A percentile compares a stretch with the other conserved stretches of the same genome.
These are phyloP conservation scores for Hydrolagus colliei DNA, from an alignment of 2,797 vertebrate species.

Conservation along the genomic window DNA sequence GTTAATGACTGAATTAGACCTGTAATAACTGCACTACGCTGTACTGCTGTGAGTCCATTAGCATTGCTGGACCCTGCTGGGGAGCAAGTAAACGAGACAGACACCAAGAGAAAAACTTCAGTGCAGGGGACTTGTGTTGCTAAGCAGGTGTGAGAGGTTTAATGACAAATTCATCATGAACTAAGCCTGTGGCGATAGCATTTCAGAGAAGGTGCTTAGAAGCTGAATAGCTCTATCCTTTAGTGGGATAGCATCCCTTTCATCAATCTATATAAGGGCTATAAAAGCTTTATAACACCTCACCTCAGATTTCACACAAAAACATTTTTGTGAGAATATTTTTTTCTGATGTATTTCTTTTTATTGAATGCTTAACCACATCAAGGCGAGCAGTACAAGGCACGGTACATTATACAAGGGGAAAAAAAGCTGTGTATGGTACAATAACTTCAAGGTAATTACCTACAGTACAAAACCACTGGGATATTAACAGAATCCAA, in stretches of 20 bases:
- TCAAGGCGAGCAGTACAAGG: background rate
- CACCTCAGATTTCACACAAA: slow-evolving; percentile 17
- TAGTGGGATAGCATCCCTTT: slow-evolving; percentile 17
- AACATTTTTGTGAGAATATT: background rate
- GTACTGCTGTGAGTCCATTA: slow-evolving; percentile 94
- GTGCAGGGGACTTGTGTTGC: slow-evolving; percentile 44
- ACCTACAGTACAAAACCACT: slow-evolving; percentile 13
- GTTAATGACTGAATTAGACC: slow-evolving; percentile 98
- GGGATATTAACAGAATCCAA: slow-evolving; percentile 21
- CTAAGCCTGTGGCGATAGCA: slow-evolving; percentile 27
- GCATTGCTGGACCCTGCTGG: slow-evolving; percentile 71
- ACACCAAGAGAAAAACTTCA: slow-evolving; percentile 56
- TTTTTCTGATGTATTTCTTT: slow-evolving; percentile 9
- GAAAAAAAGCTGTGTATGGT: background rate
- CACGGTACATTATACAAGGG: slow-evolving; percentile 17
- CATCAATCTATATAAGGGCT: slow-evolving; percentile 12
- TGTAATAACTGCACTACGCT: slow-evolving; percentile 81
- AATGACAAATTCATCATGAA: slow-evolving; percentile 37
- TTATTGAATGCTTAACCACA: slow-evolving; percentile 16
- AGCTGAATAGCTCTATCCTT: slow-evolving; percentile 20
- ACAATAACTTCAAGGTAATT: slow-evolving; percentile 27
- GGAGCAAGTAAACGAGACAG: slow-evolving; percentile 65
- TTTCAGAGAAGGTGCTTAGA: slow-evolving; percentile 22
- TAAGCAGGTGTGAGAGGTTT: slow-evolving; percentile 68
- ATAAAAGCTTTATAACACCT: slow-evolving; percentile 14